Conservation (phyloP, 2,888 invertebrate species). For the Sminthurinus aureus region DNA sequence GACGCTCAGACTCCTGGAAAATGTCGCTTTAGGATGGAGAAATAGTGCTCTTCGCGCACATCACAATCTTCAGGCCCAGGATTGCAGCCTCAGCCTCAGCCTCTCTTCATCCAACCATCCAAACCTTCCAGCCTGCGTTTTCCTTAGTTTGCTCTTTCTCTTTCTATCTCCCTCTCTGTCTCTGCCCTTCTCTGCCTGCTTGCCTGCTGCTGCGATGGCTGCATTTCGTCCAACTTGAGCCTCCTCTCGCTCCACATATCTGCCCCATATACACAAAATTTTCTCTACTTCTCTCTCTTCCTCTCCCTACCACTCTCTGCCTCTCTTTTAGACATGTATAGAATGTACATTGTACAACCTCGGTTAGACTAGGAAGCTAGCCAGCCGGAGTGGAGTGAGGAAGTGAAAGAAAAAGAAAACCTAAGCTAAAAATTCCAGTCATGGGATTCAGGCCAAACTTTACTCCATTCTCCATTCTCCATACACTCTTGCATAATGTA, state of each 20-base stretch:
- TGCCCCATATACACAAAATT: neutral
- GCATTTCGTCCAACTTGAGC: neutral
- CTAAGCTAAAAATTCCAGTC: constrained; percentile 22
- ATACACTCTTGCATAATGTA: neutral
- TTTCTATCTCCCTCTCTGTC: neutral
- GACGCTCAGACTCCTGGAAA: constrained; percentile 46
- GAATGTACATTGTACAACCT: neutral
- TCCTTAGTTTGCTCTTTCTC: neutral
- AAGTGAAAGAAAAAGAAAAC: constrained; percentile 7
- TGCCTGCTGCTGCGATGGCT: too few species aligned
- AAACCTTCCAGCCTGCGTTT: neutral
- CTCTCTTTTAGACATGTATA: neutral
- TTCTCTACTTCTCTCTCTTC: neutral
- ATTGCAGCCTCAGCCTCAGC: constrained; percentile 24
- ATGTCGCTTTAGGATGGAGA: constrained; percentile 41
- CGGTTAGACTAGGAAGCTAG: neutral
- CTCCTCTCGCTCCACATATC: too few species aligned
- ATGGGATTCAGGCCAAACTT: constrained; percentile 27
- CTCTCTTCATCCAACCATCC: neutral
- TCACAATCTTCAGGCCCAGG: constrained; percentile 24
- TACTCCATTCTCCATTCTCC: neutral
- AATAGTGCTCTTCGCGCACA: constrained; percentile 31
- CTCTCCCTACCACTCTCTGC: neutral
- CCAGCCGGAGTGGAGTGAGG: constrained; percentile 3
- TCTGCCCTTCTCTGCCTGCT: neutral